A percentile compares a stretch with the other conserved stretches of the same genome.
These are phyloP conservation scores for Nibea coibor DNA, from an alignment of 2,113 vertebrate genomes.

Conservation along the genomic window DNA sequence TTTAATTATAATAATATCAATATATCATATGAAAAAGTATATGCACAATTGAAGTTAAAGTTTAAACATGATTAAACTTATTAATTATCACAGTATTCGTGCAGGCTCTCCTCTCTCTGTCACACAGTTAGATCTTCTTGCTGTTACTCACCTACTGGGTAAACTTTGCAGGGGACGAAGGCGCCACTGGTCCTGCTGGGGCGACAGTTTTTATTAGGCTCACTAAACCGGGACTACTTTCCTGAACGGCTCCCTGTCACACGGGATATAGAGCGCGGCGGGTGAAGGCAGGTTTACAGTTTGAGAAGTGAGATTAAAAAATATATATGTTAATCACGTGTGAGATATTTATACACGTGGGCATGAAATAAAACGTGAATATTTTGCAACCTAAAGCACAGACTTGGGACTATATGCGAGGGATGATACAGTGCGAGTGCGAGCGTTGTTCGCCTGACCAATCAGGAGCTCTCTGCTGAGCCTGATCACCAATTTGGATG, in stretches of 20 bases:
- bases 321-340: background rate
- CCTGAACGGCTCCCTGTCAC: constrained; percentile 29
- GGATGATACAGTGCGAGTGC: constrained; percentile 26
- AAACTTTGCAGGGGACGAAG: constrained; percentile 74
- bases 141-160: constrained; percentile 74
- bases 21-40: background rate
- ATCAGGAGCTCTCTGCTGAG: constrained; percentile 13
- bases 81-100: too few relatives aligned
- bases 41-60: background rate
- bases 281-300: background rate
- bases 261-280: constrained; percentile 34
- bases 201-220: constrained; percentile 60
- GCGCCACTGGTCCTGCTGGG: constrained; percentile 5
- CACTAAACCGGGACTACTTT: constrained; percentile 81
- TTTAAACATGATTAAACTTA: too few relatives aligned
- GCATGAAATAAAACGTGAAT: background rate
- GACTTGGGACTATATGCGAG: background rate
- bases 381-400: background rate
- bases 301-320: background rate
- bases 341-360: background rate
- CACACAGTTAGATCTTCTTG: background rate
- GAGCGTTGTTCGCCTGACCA: constrained; percentile 14
- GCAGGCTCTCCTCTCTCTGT: background rate
- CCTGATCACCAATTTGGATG: background rate
- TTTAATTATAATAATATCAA: too few relatives aligned